Evolutionary conservation across 2,113 vertebrate species (phyloP).

Genomic region (Channa argus): DNA sequence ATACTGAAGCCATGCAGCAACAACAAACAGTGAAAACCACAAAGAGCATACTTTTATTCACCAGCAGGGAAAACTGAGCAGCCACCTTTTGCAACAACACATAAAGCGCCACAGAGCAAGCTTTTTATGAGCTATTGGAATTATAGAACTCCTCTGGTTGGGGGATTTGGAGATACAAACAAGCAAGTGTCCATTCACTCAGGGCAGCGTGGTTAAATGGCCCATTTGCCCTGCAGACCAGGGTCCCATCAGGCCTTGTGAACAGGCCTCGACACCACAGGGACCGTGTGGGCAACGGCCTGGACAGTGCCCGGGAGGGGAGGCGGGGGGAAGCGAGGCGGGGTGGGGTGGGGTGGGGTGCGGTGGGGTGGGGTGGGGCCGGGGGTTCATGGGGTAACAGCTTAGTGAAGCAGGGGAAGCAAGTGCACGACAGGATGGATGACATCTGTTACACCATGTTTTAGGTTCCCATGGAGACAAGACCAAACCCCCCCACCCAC

Average conservation of each 20-base stretch:
- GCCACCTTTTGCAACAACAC: constrained; percentile 21
- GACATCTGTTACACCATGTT: constrained; percentile 79
- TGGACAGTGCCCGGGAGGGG: constrained; percentile 11
- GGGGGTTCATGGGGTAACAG: constrained; percentile 12
- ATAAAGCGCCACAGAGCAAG: constrained; percentile 28
- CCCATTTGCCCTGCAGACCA: constrained; percentile 66
- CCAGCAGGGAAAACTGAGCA: constrained; percentile 3
- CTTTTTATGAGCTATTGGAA: constrained; percentile 2
- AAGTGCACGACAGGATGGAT: constrained; percentile 69
- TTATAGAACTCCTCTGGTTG: background rate
- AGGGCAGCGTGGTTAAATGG: constrained; percentile 21
- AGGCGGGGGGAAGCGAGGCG: background rate
- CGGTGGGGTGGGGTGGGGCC: no score
- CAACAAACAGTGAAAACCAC: constrained; percentile 35
- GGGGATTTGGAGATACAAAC: constrained; percentile 20
- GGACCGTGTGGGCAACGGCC: constrained; percentile 28
- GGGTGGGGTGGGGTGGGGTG: no score
- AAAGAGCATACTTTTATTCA: background rate
- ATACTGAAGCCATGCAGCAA: constrained; percentile 75
- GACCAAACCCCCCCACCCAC: constrained; percentile 1
- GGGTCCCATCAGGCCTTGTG: constrained; percentile 49
- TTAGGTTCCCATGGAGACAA: constrained; percentile 74
- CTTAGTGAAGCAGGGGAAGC: constrained; percentile 53
- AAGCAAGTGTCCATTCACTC: constrained; percentile 27
- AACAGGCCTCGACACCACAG: constrained; percentile 52